Evolutionary conservation across 1,140 invertebrate species (phyloP).

Genomic region (Dreissena polymorpha): DNA sequence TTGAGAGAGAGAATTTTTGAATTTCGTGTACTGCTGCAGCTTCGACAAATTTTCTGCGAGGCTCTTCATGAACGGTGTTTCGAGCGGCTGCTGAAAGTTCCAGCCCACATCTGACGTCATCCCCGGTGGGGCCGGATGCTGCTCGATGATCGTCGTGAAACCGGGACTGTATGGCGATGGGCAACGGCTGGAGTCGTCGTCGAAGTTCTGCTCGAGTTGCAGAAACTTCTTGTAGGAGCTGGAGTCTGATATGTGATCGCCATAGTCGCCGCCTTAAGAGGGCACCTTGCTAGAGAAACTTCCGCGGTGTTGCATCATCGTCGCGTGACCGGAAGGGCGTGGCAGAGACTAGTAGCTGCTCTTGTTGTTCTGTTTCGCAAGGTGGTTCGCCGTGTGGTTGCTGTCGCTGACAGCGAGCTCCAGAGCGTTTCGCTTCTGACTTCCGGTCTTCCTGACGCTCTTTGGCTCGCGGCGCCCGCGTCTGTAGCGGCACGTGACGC

Average conservation of each 20-base stretch:
- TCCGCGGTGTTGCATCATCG: conserved; percentile 55
- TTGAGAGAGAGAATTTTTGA: conserved; percentile 25
- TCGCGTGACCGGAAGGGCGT: conserved; percentile 41
- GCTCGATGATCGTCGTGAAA: too few relatives aligned
- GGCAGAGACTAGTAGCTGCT: conserved; percentile 37
- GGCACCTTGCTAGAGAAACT: conserved; percentile 49
- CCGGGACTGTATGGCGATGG: too few relatives aligned
- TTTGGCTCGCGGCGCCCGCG: conserved; percentile 20
- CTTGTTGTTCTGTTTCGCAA: conserved; percentile 46
- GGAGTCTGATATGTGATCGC: conserved; percentile 58
- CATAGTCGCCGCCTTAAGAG: conserved; percentile 44
- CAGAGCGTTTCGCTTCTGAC: conserved; percentile 42
- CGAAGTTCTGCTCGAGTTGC: conserved; percentile 60
- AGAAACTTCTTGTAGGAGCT: conserved; percentile 63
- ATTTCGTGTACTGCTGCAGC: conserved; percentile 46
- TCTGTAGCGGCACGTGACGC: conserved; percentile 60
- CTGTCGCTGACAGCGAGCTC: conserved; percentile 56
- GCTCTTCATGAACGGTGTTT: conserved; percentile 8
- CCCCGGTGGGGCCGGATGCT: conserved; percentile 39
- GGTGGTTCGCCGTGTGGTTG: conserved; percentile 37
- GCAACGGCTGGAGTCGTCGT: too few relatives aligned
- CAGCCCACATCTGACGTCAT: conserved; percentile 49
- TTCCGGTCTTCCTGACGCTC: conserved; percentile 11
- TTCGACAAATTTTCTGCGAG: conserved; percentile 55
- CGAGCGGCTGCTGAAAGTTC: conserved; percentile 11